Evolutionary conservation across 1,140 invertebrate genomes (phyloP).

Genomic region (Aethina tumida): DNA sequence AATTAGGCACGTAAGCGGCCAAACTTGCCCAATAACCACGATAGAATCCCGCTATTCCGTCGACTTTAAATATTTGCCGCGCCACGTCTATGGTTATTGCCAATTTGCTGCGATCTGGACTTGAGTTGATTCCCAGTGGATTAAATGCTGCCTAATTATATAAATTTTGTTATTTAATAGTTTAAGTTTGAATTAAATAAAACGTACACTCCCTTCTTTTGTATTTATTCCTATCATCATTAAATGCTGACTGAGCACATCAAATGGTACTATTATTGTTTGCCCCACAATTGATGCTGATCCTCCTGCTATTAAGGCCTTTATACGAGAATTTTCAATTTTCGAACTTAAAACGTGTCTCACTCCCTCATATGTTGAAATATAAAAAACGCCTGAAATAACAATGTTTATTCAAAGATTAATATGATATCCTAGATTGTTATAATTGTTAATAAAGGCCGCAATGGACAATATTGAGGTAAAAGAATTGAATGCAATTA

Average conservation of each 20-base stretch:
- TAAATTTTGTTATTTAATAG: conserved; percentile 1
- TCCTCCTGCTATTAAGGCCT: conserved; percentile 72
- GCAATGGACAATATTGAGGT: too few species aligned
- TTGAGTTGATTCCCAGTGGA: conserved; percentile 21
- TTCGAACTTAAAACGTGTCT: conserved; percentile 65
- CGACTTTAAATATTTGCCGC: conserved; percentile 59
- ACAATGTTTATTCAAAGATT: not conserved
- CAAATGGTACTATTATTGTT: conserved; percentile 93
- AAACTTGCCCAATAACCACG: conserved; percentile 87
- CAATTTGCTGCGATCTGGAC: conserved; percentile 44
- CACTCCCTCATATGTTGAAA: conserved; percentile 90
- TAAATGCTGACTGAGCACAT: conserved; percentile 91
- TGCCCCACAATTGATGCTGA: conserved; percentile 88
- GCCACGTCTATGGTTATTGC: conserved; percentile 53
- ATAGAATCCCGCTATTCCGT: conserved; percentile 85
- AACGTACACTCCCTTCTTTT: conserved; percentile 21
- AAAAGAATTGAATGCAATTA: too few species aligned
- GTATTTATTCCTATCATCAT: conserved; percentile 72
- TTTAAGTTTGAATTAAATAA: not conserved
- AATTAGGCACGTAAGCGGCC: conserved; percentile 88
- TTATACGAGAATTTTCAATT: conserved; percentile 50
- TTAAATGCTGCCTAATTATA: conserved; percentile 24
- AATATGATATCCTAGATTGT: too few species aligned
- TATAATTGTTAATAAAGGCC: too few species aligned
- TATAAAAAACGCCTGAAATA: conserved; percentile 79